Base-by-base conservation (phyloP, 1,140 invertebrate species). In the Hyphantria cunea region DNA sequence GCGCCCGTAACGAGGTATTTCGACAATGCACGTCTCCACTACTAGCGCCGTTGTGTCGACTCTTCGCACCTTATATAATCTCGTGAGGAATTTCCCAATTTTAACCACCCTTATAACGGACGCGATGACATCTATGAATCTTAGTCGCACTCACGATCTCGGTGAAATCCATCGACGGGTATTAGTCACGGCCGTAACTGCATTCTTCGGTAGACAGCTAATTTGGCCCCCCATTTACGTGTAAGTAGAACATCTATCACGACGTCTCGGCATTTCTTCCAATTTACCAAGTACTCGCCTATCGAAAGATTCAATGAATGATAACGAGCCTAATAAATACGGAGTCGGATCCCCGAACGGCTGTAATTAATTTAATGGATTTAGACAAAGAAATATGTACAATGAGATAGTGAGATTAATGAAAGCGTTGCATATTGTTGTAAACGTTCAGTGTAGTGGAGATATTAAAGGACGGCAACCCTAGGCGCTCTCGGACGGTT, bases 351-450 rank as follows among this genome's bases (percentile, higher is more conserved):
- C 80, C 76, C 75, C 70, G 74, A 86, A 87, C 81, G 75, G 67
- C 74, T 54, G 82, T 84, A 88, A 90, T 90, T 87, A 88, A 88
- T 88, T 87, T 87, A 88, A 88, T 87, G 84, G 81, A 87, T 89
- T 86, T 86, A 86, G 81, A 88, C 82, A 88, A 86, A 86, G 85
- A 89, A 89, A 84, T 87, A 82, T 86, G 82, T 86, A 84, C 78
- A 82, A 76, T 79, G 78, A 87, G 82, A 85, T 88, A 86, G 82
- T 82, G 74, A 80, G 82, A 86, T 84, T 86, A 48, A 58, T 58
- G 77, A 85, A 85, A 65, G 70, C 54, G 66, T 68, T 72, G 61
- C 66, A 64, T 59, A 72, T 76, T 76, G 78, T 81, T 82, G 79
- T 72, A 56, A 47, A 32, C 42, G 45, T 13, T 42, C 8, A 42